These are phyloP conservation scores for Trematomus loennbergii DNA, from an alignment of 2,113 vertebrate species.

Conservation along the genomic window DNA sequence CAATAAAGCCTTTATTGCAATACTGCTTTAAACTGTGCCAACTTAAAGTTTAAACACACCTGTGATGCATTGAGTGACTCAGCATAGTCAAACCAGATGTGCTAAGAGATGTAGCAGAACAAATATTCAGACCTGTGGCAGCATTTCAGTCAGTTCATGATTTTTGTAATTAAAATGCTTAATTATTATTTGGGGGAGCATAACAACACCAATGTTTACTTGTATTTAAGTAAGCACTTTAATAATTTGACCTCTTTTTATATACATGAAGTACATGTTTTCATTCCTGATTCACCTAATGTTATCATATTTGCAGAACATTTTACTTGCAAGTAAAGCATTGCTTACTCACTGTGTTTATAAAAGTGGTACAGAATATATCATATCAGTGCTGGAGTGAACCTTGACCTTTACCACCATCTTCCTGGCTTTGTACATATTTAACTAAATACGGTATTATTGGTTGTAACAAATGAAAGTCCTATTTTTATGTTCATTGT, in stretches of 20 bases:
- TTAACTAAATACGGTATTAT: neutral
- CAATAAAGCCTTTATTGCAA: slow-evolving; percentile 40
- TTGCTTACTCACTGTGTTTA: slow-evolving; percentile 10
- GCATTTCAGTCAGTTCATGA: neutral
- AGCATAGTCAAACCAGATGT: neutral
- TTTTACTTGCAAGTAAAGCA: slow-evolving; percentile 11
- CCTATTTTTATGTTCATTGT: slow-evolving; percentile 35
- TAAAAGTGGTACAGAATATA: neutral
- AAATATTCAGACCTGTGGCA: neutral
- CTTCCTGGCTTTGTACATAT: slow-evolving; percentile 31
- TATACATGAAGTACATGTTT: neutral
- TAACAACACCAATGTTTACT: slow-evolving; percentile 1
- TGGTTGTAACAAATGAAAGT: slow-evolving; percentile 1
- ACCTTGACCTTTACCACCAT: neutral
- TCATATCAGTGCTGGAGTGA: neutral
- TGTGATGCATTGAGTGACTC: slow-evolving; percentile 9
- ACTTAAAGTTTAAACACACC: slow-evolving; percentile 4
- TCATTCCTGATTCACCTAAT: neutral
- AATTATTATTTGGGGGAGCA: neutral
- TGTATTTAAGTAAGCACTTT: slow-evolving; percentile 17
- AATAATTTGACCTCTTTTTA: neutral
- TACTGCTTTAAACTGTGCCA: slow-evolving; percentile 23
- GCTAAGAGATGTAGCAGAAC: neutral
- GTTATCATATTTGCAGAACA: slow-evolving; percentile 4
- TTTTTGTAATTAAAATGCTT: slow-evolving; percentile 9